Conservation (phyloP, 1,140 invertebrate species). For the Orchesella cincta region DNA sequence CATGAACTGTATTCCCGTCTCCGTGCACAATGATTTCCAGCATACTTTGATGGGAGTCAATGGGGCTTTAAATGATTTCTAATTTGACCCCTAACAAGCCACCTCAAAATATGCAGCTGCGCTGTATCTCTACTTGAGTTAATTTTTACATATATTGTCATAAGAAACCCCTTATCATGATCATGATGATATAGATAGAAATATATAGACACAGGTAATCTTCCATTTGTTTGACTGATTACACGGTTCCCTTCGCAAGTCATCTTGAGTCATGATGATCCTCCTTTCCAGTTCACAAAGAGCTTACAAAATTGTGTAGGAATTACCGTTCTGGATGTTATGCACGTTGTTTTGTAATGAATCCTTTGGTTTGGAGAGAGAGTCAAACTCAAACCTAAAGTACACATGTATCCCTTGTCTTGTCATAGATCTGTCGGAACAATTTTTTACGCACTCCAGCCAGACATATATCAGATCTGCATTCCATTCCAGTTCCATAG, state of each 20-base stretch:
- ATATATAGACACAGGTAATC: not conserved
- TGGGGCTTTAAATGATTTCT: slow-evolving; percentile 24
- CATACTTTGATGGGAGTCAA: slow-evolving; percentile 10
- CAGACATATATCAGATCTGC: not conserved
- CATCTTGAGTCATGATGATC: not conserved
- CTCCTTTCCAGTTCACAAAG: not conserved
- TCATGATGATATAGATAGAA: no score
- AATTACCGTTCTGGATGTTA: not conserved
- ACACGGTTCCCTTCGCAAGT: slow-evolving; percentile 2
- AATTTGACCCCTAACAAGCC: slow-evolving; percentile 27
- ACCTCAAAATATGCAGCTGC: slow-evolving; percentile 25
- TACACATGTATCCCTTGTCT: slow-evolving; percentile 19
- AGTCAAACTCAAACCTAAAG: not conserved
- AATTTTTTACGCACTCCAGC: slow-evolving; percentile 18
- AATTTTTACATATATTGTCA: slow-evolving; percentile 16
- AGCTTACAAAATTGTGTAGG: not conserved
- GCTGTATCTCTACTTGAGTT: slow-evolving; percentile 20
- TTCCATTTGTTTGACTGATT: not conserved
- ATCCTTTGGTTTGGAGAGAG: not conserved
- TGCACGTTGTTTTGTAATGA: not conserved
- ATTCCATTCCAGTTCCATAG: slow-evolving; percentile 14
- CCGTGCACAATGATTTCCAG: no score
- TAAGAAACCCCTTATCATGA: no score
- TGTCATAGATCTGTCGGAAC: slow-evolving; percentile 16
- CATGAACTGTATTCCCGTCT: no score